Conservation (phyloP, 2,797 vertebrate genomes). For the Mionectes olivaceus region DNA sequence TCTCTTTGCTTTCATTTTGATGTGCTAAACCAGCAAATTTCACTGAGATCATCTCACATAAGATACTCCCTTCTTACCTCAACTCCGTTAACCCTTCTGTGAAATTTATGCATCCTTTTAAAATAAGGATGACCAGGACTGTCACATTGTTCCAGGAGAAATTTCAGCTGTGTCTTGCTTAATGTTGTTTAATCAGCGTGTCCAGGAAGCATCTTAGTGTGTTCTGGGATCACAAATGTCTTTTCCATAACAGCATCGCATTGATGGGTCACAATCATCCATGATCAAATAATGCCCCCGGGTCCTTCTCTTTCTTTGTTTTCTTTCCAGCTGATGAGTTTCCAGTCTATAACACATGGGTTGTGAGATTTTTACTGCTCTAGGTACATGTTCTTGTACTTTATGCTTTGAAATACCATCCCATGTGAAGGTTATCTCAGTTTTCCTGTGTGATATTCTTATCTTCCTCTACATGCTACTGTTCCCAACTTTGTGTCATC, state of each 20-base stretch:
- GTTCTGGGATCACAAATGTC: neutral
- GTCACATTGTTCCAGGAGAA: neutral
- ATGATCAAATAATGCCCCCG: conserved; percentile 28
- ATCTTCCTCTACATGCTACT: neutral
- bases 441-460: neutral
- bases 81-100: neutral
- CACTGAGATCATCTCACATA: neutral
- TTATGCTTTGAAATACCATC: conserved; percentile 20
- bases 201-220: neutral
- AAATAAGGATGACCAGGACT: neutral
- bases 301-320: conserved; percentile 44
- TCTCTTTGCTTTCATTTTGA: neutral
- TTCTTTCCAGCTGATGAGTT: conserved; percentile 28
- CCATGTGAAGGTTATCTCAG: neutral
- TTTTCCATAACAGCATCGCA: conserved; percentile 12
- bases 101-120: neutral
- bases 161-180: neutral
- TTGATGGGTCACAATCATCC: conserved; percentile 13
- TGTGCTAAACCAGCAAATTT: neutral
- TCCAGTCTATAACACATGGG: conserved; percentile 21
- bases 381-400: conserved; percentile 14
- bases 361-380: conserved; percentile 44
- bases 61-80: neutral
- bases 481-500: neutral
- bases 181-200: neutral